phyloP scores from a whole-genome alignment of 2,113 vertebrate genomes.

The Urocitellus parryii region DNA sequence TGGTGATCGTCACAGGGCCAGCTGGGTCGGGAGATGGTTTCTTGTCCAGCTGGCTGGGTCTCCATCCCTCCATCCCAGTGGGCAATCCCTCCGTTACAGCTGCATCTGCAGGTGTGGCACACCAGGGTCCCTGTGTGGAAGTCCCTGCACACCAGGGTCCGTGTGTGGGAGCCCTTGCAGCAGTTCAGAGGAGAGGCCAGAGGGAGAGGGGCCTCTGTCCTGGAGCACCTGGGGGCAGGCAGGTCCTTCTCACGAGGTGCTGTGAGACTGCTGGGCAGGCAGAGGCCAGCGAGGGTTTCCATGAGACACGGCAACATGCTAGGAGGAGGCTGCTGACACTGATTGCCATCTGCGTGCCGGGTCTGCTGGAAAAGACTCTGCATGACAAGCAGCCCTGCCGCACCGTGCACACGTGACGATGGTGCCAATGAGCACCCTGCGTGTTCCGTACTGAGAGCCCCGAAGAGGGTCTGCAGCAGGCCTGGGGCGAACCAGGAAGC shows the following conservation, averaged over 20 bases:
- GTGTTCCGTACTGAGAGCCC: neutral
- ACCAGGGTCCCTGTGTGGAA: neutral
- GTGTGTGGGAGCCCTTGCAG: neutral
- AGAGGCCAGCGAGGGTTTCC: neutral
- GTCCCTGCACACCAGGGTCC: neutral
- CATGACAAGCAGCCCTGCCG: neutral
- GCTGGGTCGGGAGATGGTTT: neutral
- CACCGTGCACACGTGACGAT: neutral
- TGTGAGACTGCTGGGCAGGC: neutral
- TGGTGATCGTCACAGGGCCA: neutral
- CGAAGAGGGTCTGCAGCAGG: neutral
- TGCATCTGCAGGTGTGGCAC: neutral
- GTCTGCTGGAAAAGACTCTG: neutral
- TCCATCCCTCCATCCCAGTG: neutral
- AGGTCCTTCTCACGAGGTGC: neutral
- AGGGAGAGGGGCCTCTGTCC: neutral
- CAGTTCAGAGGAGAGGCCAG: neutral
- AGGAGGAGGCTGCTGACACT: neutral
- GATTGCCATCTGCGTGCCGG: neutral
- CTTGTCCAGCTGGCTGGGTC: neutral
- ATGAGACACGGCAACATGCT: rapidly evolving
- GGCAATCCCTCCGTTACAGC: neutral
- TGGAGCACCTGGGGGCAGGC: neutral
- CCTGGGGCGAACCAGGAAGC: neutral
- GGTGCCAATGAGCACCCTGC: neutral